Conservation (phyloP, 2,888 invertebrate genomes). For the Parnassius apollo region DNA sequence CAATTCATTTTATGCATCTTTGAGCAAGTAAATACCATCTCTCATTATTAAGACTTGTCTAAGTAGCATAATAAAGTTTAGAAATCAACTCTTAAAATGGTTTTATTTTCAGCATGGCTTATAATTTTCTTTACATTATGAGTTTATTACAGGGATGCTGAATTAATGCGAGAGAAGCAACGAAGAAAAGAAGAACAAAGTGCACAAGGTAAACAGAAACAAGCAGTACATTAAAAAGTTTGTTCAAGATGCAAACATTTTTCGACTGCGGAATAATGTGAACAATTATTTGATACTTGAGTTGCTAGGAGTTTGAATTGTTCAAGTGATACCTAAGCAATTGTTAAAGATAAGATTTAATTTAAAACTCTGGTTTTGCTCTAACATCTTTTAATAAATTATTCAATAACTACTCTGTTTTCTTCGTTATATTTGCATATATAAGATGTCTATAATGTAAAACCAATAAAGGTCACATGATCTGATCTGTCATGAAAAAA, state of each 20-base stretch:
- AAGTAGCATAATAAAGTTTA: no score
- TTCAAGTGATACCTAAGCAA: slow-evolving; percentile 58
- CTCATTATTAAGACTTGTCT: no score
- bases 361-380: slow-evolving; percentile 15
- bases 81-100: no score
- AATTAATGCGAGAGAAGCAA: slow-evolving; percentile 94
- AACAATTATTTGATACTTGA: slow-evolving; percentile 51
- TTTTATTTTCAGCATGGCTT: no score
- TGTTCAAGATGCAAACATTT: slow-evolving; percentile 34
- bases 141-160: slow-evolving; percentile 88
- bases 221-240: slow-evolving; percentile 57
- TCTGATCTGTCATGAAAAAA: slow-evolving; percentile 46
- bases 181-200: slow-evolving; percentile 85
- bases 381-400: slow-evolving; percentile 30
- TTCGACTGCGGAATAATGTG: slow-evolving; percentile 44
- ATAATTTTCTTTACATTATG: background rate
- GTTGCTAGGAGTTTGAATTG: slow-evolving; percentile 50
- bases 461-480: slow-evolving; percentile 42
- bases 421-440: slow-evolving; percentile 43
- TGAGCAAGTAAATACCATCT: no score
- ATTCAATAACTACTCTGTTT: slow-evolving; percentile 48
- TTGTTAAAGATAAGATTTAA: slow-evolving; percentile 39
- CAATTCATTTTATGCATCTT: no score
- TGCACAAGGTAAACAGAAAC: slow-evolving; percentile 48
- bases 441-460: slow-evolving; percentile 34